Evolutionary conservation across 2,113 vertebrate species (phyloP).

Genomic region (Lutjanus erythropterus): DNA sequence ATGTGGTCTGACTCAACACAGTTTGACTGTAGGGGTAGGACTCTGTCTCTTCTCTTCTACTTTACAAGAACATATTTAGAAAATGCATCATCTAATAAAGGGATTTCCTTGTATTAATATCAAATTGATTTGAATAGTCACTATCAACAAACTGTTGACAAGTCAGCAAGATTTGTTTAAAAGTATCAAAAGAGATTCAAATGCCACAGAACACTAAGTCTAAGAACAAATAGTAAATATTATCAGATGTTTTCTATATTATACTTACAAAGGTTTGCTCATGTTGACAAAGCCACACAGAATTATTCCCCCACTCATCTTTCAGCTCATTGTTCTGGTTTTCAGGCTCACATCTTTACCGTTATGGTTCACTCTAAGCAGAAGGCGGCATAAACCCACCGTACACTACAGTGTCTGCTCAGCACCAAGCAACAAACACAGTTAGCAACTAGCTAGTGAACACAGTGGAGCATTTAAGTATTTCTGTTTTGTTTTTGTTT

Average conservation of each 20-base stretch:
- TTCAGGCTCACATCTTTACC: background rate
- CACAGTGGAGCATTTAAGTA: no score
- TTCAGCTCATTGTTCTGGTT: background rate
- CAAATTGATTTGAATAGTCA: background rate
- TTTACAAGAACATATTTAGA: background rate
- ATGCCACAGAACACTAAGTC: no score
- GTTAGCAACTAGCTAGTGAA: no score
- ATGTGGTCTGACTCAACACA: conserved; percentile 16
- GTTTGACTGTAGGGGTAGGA: background rate
- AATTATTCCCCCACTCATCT: background rate
- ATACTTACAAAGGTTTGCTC: background rate
- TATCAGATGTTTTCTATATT: no score
- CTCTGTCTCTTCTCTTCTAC: background rate
- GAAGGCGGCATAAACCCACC: no score
- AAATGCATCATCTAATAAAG: background rate
- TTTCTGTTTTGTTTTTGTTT: no score
- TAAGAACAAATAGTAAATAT: no score
- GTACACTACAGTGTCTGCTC: no score
- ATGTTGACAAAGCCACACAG: background rate
- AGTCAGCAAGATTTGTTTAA: no score
- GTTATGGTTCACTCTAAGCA: no score
- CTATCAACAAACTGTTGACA: background rate
- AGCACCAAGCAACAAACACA: no score
- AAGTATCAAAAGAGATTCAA: no score
- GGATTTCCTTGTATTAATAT: background rate